Evolutionary conservation across 2,888 invertebrate genomes (phyloP), one percentile per base, ranked within the genome.

Genomic region (Leptopilina syphax): DNA sequence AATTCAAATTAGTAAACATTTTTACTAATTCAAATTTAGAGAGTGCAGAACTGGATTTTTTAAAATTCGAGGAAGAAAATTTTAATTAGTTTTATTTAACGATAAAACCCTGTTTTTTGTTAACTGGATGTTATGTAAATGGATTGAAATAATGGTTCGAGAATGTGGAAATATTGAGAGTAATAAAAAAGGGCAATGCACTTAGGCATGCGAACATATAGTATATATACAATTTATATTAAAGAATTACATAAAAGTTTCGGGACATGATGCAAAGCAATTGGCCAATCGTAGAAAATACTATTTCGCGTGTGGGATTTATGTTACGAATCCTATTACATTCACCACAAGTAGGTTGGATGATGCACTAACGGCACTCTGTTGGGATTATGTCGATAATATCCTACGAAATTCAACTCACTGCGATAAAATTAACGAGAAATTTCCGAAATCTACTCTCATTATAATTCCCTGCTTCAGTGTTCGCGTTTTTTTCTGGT

Each of bases 221-320:
- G 34, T 34, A 34, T 34, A 34, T 34, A 34, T 34, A 34, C 1
- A 34, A 34, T 18, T 18, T 50, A 50, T 50, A 50, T 50, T 10
- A 50, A 70, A 50, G 24, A 27, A 50, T 70, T 54, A 54, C 70
- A 70, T 70, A 70, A 70, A 70, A 70, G 54, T 70, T 70, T 70
- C 70, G 54, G 54, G 70, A 70, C 50, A 70, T 70, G 13, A 47
- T 50, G 54, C 54, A 70, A 70, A 70, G 70, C n/a, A 70, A 70
- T 54, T 70, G 70, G 54, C 70, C 70, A 70, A 70, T 54, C 50
- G 24, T 54, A 70, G 54, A 70, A 70, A 54, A 66, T 66, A 44
- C 66, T 41, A 70, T 54, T 70, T 70, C 70, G 70, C 54, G 54
- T 70, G 70, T 54, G 54, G 70, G 27, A 70, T 70, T 70, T 70